These are phyloP conservation scores for Noctua janthina DNA, from an alignment of 2,888 invertebrate genomes.

Conservation along the genomic window DNA sequence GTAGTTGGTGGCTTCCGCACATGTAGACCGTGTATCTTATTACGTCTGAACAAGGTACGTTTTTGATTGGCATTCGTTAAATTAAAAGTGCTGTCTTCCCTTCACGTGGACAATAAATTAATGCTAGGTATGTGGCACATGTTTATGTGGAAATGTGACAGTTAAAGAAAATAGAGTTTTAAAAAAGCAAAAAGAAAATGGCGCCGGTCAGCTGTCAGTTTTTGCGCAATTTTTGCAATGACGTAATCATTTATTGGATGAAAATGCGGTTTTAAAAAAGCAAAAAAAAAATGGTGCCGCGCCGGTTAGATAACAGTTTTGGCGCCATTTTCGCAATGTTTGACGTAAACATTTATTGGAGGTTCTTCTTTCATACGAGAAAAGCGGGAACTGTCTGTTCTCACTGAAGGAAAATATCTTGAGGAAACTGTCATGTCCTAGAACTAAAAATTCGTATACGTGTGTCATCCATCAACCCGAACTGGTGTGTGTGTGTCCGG, in stretches of 20 bases:
- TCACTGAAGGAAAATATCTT: too few species aligned
- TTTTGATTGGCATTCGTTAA: conserved; percentile 68
- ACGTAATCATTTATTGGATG: too few species aligned
- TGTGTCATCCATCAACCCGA: background rate
- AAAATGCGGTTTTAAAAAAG: background rate
- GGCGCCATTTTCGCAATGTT: background rate
- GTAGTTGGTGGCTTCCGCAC: conserved; percentile 62
- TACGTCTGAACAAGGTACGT: conserved; percentile 64
- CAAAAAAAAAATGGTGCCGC: background rate
- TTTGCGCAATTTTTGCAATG: background rate
- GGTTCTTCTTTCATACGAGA: too few species aligned
- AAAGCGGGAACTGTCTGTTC: too few species aligned
- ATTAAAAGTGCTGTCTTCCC: conserved; percentile 79
- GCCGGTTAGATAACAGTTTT: background rate
- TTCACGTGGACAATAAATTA: conserved; percentile 71
- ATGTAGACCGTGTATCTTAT: conserved; percentile 58
- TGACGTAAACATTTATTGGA: rapidly evolving
- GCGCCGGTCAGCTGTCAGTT: background rate
- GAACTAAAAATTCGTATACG: background rate
- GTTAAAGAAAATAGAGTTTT: background rate
- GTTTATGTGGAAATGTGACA: background rate
- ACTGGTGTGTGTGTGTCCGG: too few species aligned
- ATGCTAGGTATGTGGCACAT: conserved; percentile 27
- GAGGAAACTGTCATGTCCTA: background rate
- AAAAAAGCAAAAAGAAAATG: background rate